Conservation (phyloP, 1,140 invertebrate species). For the Branchinecta lynchi region DNA sequence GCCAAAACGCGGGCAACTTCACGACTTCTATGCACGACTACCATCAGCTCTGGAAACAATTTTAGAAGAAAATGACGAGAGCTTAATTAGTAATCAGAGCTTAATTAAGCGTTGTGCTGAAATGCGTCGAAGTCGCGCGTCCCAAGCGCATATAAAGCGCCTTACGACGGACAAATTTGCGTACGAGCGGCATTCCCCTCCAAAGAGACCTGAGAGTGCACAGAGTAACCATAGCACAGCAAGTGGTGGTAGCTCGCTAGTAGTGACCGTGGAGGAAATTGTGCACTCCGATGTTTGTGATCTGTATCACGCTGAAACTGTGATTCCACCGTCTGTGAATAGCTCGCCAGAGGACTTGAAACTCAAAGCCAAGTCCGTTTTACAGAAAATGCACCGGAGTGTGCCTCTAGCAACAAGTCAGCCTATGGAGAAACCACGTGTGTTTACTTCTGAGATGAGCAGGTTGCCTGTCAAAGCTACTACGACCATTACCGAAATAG, state of each 20-base stretch:
- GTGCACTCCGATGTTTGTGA: slow-evolving; percentile 2
- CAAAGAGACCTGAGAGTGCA: background rate
- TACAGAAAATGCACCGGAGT: background rate
- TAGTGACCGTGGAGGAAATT: background rate
- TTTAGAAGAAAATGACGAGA: background rate
- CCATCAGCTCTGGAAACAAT: background rate
- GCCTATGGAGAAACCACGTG: too few species aligned
- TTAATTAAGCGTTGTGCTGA: background rate
- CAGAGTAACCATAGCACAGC: slow-evolving; percentile 7
- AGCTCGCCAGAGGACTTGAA: background rate
- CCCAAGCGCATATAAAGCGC: background rate
- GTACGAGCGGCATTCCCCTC: background rate
- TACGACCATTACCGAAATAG: too few species aligned
- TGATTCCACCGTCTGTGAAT: background rate
- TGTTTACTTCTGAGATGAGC: too few species aligned
- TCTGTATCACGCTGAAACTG: background rate
- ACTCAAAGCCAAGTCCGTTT: background rate
- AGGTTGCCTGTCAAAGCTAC: too few species aligned
- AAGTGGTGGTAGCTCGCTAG: background rate
- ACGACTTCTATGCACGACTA: background rate
- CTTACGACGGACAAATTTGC: background rate
- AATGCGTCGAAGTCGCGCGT: background rate
- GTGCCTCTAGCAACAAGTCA: too few species aligned
- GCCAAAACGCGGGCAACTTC: background rate
- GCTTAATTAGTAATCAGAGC: slow-evolving; percentile 1